A percentile compares a stretch with the other conserved stretches of the same genome.
Evolutionary conservation across 2,888 invertebrate species (phyloP).

Genomic region (Chymomyza fuscimana): DNA sequence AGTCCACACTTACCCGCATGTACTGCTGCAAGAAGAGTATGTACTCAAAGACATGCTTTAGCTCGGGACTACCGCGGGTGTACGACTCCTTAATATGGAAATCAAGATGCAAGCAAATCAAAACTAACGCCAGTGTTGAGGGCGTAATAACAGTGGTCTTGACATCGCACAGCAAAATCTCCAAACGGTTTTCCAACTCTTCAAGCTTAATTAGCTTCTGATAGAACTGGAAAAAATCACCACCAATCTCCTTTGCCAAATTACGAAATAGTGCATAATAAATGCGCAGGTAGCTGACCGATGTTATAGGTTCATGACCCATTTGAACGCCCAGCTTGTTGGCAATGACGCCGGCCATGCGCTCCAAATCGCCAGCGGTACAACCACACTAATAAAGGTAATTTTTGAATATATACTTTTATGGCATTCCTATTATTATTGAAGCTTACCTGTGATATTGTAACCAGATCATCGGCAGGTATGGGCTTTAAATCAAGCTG

Average conservation of each 20-base stretch:
- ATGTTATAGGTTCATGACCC: constrained; percentile 83
- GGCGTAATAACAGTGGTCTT: constrained; percentile 87
- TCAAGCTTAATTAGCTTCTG: constrained; percentile 82
- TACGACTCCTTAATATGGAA: constrained; percentile 80
- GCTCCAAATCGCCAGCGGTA: constrained; percentile 89
- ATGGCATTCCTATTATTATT: constrained; percentile 55
- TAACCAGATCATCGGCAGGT: constrained; percentile 85
- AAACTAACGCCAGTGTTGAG: constrained; percentile 88
- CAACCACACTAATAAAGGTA: constrained; percentile 84
- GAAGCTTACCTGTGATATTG: constrained; percentile 80
- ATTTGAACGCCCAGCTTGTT: constrained; percentile 87
- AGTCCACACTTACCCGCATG: constrained; percentile 83
- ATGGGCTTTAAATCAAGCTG: constrained; percentile 83
- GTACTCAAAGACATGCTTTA: constrained; percentile 85
- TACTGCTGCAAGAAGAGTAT: constrained; percentile 86
- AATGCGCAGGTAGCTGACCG: constrained; percentile 86
- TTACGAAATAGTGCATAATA: constrained; percentile 84
- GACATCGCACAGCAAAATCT: constrained; percentile 88
- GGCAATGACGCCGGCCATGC: constrained; percentile 91
- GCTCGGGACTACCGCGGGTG: constrained; percentile 80
- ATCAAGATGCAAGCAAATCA: constrained; percentile 87
- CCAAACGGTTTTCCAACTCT: constrained; percentile 85
- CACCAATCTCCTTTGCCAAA: constrained; percentile 81
- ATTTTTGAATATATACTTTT: no score
- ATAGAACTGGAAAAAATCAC: constrained; percentile 81